Conservation (phyloP, 1,140 invertebrate genomes). For the Periplaneta americana region DNA sequence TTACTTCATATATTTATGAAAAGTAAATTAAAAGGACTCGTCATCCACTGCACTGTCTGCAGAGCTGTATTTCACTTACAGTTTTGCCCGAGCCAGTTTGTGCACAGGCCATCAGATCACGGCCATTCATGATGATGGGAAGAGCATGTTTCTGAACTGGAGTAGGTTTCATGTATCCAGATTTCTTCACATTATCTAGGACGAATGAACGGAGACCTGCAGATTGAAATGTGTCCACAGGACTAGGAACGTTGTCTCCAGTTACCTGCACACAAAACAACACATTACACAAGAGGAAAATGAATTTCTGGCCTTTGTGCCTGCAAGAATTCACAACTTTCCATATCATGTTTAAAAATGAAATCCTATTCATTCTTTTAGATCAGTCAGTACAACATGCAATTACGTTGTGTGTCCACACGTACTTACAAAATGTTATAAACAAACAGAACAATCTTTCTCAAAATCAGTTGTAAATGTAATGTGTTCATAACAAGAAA, state of each 20-base stretch:
- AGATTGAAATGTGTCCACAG: conserved; percentile 64
- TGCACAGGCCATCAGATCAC: conserved; percentile 95
- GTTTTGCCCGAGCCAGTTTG: conserved; percentile 98
- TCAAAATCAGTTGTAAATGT: too few relatives aligned
- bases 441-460: too few relatives aligned
- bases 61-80: too few relatives aligned
- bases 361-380: not conserved
- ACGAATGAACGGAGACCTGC: conserved; percentile 61
- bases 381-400: too few relatives aligned
- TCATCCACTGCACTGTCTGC: too few relatives aligned
- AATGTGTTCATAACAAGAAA: not conserved
- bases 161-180: conserved; percentile 81
- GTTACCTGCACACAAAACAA: conserved; percentile 41
- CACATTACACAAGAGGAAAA: too few relatives aligned
- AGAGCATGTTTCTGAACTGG: conserved; percentile 91
- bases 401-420: too few relatives aligned
- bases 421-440: too few relatives aligned
- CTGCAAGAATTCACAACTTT: not conserved
- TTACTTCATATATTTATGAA: too few relatives aligned
- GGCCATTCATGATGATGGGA: conserved; percentile 67
- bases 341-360: not conserved
- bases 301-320: not conserved
- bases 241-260: conserved; percentile 56
- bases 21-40: too few relatives aligned
- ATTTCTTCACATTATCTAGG: conserved; percentile 71